A percentile compares a stretch with the other conserved stretches of the same genome.
These are phyloP conservation scores for Halocynthia roretzi DNA, from an alignment of 23 tunicate genomes.

Conservation along the genomic window DNA sequence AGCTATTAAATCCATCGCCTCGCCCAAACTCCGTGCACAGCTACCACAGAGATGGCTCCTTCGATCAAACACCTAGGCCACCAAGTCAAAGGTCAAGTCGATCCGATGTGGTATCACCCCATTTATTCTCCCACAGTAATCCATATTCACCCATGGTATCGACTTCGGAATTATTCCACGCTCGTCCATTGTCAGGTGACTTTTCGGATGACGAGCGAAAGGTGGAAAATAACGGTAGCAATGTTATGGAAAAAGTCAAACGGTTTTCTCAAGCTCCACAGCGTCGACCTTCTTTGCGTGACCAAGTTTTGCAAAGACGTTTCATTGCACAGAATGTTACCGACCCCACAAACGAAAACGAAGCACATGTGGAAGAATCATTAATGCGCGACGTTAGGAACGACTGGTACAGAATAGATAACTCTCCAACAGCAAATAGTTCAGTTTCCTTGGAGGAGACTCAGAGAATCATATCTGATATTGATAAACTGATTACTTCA, in stretches of 20 bases:
- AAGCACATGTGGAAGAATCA: slow-evolving; percentile 22
- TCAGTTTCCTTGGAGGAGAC: slow-evolving; percentile 69
- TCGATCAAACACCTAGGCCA: too few species aligned
- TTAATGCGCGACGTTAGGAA: slow-evolving; percentile 12
- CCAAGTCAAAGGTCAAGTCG: too few species aligned
- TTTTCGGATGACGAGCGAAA: too few species aligned
- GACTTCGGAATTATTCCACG: too few species aligned
- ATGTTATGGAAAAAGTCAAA: slow-evolving; percentile 7
- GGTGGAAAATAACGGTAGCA: neutral
- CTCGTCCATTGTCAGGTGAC: too few species aligned
- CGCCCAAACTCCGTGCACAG: too few species aligned
- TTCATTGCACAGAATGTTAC: slow-evolving; percentile 12
- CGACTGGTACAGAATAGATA: neutral
- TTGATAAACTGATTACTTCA: slow-evolving; percentile 53
- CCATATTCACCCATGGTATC: too few species aligned
- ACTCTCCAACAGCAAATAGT: slow-evolving; percentile 14
- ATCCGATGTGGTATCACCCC: too few species aligned
- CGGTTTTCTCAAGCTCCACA: slow-evolving; percentile 13
- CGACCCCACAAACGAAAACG: slow-evolving; percentile 15
- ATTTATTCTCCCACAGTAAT: too few species aligned
- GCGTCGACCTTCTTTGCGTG: slow-evolving; percentile 36
- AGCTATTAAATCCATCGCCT: too few species aligned
- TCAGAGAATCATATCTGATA: slow-evolving; percentile 69
- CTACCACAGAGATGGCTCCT: too few species aligned
- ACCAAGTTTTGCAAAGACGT: slow-evolving; percentile 28